Evolutionary conservation across 2,888 invertebrate genomes (phyloP), one percentile per base, ranked within the genome.

Genomic region (Spicauda simplicius): DNA sequence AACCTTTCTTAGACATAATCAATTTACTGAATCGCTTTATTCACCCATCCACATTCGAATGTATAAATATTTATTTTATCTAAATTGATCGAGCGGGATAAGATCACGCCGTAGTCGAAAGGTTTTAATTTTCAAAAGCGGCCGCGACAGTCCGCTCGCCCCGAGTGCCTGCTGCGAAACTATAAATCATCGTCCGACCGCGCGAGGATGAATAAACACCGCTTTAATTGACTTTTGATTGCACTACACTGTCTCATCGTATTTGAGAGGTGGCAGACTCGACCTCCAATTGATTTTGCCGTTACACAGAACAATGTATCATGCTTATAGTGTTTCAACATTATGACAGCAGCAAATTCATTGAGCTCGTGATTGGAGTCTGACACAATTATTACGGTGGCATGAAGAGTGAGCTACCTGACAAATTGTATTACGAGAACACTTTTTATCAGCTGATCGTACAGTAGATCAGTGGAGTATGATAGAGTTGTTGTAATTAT

Each of bases 61-160:
- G 88, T 91, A 93, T 92, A 93, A 92, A 93, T 93, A 93, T 93
- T 93, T 93, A 91, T 91, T 93, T 92, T 93, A 93, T 93, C 92
- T 93, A 92, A 92, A 93, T 92, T 89, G 93, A 93, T 93, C 93
- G 87, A 88, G 80, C 73, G 79, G 88, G 91, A 92, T 93, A 91
- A 91, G 90, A 92, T 92, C 92, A 85, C 89, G 84, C 86, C 84
- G 77, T 80, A 84, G 82, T 83, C 81, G 81, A 88, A 90, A 82
- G 84, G 85, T 88, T 93, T 93, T 91, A 93, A 91, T 91, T 92
- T 74, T 87, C 86, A 88, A 87, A 88, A 87, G 86, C 83, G 84
- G 79, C 81, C 86, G 87, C 88, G 91, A 90, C 87, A 87, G 85
- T 83, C 87, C 86, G 83, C 87, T 71, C 78, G 85, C 86, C 83